A percentile compares a stretch with the other conserved stretches of the same genome.
These are phyloP conservation scores for Lycia hirtaria DNA, from an alignment of 2,888 invertebrate genomes.

Conservation along the genomic window DNA sequence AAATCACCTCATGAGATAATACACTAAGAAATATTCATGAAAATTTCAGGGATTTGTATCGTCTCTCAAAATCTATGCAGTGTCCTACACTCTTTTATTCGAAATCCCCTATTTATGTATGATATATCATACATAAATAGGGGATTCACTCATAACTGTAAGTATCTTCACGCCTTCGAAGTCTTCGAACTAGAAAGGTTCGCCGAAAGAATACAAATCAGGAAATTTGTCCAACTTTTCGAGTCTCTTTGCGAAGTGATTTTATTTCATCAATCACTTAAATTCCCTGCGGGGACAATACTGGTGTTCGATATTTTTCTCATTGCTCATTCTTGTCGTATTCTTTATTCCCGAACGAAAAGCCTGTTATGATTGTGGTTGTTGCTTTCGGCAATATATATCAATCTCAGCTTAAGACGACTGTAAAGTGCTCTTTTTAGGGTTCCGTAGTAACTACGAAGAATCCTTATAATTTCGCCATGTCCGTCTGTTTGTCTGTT, in stretches of 20 bases:
- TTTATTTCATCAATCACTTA: conserved; percentile 14
- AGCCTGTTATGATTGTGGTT: neutral
- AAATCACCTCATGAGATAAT: no score
- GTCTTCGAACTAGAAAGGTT: neutral
- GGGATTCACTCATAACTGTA: neutral
- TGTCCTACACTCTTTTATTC: neutral
- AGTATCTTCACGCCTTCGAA: neutral
- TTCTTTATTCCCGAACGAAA: conserved; percentile 4
- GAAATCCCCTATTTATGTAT: neutral
- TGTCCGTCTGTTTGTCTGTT: no score
- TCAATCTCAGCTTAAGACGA: neutral
- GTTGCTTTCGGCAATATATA: neutral
- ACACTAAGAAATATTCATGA: neutral
- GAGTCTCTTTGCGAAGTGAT: conserved; percentile 5
- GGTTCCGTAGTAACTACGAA: no score
- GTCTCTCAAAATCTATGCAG: neutral
- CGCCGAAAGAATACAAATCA: conserved; percentile 18
- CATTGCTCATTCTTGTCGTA: conserved; percentile 2
- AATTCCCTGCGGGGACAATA: conserved; percentile 9
- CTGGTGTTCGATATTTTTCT: conserved; percentile 6
- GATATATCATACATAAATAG: no score
- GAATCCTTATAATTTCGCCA: no score
- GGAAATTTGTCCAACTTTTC: conserved; percentile 3
- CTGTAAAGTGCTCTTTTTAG: no score
- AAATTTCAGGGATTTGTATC: neutral